Conservation (phyloP, 1,140 invertebrate genomes). For the Ips nitidus region DNA sequence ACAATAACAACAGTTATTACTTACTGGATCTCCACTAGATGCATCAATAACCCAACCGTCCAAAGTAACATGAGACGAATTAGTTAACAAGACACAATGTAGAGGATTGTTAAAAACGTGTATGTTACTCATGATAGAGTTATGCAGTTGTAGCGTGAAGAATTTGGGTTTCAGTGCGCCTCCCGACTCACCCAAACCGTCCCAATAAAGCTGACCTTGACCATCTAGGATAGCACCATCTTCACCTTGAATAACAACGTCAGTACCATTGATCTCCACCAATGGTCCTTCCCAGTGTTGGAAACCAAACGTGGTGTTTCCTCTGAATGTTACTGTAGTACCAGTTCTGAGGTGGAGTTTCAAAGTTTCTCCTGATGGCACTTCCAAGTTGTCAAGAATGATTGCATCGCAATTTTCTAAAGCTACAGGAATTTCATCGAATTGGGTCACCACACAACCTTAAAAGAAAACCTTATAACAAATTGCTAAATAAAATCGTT, state of each 20-base stretch:
- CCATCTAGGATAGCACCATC: slow-evolving; percentile 16
- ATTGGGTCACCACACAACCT: slow-evolving; percentile 1
- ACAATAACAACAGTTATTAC: neutral
- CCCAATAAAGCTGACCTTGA: slow-evolving; percentile 27
- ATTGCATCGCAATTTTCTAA: slow-evolving; percentile 10
- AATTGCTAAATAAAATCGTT: too few relatives aligned
- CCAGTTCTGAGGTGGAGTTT: neutral
- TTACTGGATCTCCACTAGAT: slow-evolving; percentile 19
- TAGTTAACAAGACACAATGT: slow-evolving; percentile 22
- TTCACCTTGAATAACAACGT: slow-evolving; percentile 6
- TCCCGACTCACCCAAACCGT: slow-evolving; percentile 14
- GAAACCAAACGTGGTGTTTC: slow-evolving; percentile 24
- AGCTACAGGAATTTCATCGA: neutral
- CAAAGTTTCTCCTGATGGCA: slow-evolving; percentile 23
- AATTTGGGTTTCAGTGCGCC: slow-evolving; percentile 23
- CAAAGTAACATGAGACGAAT: slow-evolving; percentile 19
- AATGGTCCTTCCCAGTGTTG: slow-evolving; percentile 14
- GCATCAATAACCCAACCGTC: slow-evolving; percentile 24
- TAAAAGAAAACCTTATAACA: neutral
- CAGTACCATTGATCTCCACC: neutral
- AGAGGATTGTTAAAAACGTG: slow-evolving; percentile 22
- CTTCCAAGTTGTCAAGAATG: slow-evolving; percentile 4
- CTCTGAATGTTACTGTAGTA: slow-evolving; percentile 11
- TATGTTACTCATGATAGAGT: slow-evolving; percentile 9
- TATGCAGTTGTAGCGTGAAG: slow-evolving; percentile 11